Base-by-base conservation (phyloP, 2,888 invertebrate species). In the Danaus chrysippus region DNA sequence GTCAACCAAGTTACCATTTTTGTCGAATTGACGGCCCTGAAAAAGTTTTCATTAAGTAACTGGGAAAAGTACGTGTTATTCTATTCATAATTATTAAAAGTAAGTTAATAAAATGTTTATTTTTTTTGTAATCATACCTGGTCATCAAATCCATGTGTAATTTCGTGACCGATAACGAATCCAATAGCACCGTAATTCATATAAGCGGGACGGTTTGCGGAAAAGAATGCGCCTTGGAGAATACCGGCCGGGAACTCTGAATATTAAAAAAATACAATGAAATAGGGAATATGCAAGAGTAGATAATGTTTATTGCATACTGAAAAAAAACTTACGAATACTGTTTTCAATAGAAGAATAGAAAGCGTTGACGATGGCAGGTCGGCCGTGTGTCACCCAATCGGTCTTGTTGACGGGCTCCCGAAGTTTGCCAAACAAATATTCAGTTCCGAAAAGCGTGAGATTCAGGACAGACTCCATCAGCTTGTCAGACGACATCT, bases 121-220 rank as follows among this genome's bases (percentile, higher is more conserved):
- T n/a, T n/a, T n/a, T n/a, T n/a, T n/a, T n/a, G 15, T 46, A 13
- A 10, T n/a, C n/a, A n/a, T 80, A 92, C 93, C 87, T 95, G 95
- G 77, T 96, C 96, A 77, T 96, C 96, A 75, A 97, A 97, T 10
- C 96, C 96, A 77, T 97, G 97, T 0, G 97, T 97, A 58, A 98
- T 97, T 90, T 97, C 97, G 78, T 97, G 97, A 0, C 97, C 97
- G 75, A 97, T 97, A 3, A 97, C 96, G 75, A 96, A 96, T 2
- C 97, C 97, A 68, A 98, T 97, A 2, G 96, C 96, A 17, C 97
- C 97, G 73, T 96, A 97, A 83, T 97, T 97, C 95, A 97, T 95
- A 82, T 97, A 98, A 70, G 94, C 94, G 0, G 98, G 98, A 19
- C 98, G 94, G 55, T 96, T 94, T 59, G 96, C 95, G 61, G 94